phyloP scores from a whole-genome alignment of 2,113 vertebrate genomes.

The Noctilio leporinus region DNA sequence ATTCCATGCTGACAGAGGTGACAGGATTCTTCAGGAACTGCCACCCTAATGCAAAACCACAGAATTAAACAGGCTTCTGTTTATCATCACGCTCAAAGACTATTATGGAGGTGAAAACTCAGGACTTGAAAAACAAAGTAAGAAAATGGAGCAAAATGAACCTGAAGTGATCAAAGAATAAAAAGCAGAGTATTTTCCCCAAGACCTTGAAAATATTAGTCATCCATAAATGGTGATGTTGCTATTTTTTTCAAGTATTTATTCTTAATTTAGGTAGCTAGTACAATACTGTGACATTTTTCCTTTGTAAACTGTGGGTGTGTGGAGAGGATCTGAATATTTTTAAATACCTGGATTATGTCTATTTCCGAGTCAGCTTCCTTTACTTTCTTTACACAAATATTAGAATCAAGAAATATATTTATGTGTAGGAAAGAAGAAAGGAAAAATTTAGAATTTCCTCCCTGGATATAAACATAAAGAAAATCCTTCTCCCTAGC shows the following conservation, averaged over 20 bases:
- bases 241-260: background rate
- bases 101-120: background rate
- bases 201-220: background rate
- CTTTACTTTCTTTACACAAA: constrained; percentile 54
- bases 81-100: background rate
- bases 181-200: background rate
- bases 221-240: background rate
- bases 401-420: constrained; percentile 48
- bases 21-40: constrained; percentile 22
- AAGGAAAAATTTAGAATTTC: constrained; percentile 50
- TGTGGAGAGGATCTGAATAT: background rate
- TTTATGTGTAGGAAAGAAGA: constrained; percentile 47
- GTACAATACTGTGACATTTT: background rate
- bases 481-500: constrained; percentile 28
- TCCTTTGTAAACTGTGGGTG: background rate
- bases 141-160: background rate
- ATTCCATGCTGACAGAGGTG: constrained; percentile 44
- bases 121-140: background rate
- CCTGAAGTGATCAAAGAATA: background rate
- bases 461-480: constrained; percentile 52
- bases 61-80: constrained; percentile 13
- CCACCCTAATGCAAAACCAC: constrained; percentile 40
- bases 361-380: constrained; percentile 38
- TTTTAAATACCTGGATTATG: constrained; percentile 55
- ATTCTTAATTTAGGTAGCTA: background rate